phyloP scores from a whole-genome alignment of 2,113 vertebrate genomes.

The Neogale vison region DNA sequence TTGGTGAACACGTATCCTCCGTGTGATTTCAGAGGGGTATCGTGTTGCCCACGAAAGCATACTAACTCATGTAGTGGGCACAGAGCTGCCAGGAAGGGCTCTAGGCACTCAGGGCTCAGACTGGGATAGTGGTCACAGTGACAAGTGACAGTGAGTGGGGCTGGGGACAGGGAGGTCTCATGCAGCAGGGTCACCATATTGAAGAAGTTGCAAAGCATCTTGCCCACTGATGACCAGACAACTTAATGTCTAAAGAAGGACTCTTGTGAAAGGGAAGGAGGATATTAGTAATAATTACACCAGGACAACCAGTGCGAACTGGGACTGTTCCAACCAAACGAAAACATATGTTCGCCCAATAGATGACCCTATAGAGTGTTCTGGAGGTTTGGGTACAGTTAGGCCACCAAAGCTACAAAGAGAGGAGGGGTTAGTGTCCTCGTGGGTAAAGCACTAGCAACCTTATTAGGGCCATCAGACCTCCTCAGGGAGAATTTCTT shows the following conservation, averaged over 20 bases:
- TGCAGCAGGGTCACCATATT: background rate
- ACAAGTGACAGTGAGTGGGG: accelerated
- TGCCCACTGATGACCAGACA: background rate
- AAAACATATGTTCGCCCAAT: background rate
- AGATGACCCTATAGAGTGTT: background rate
- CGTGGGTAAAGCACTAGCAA: background rate
- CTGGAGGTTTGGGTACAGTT: background rate
- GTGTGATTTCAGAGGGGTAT: constrained; percentile 67
- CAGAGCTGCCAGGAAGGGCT: constrained; percentile 74
- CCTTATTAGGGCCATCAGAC: background rate
- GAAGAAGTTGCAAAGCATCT: background rate
- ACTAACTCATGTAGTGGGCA: constrained; percentile 65
- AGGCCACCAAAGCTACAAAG: background rate
- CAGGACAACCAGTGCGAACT: background rate
- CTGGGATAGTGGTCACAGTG: background rate
- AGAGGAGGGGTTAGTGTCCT: background rate
- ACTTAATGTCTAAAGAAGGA: background rate
- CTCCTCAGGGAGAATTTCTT: background rate
- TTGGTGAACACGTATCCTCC: background rate
- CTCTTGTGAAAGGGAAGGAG: background rate
- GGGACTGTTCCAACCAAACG: background rate
- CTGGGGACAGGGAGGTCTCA: background rate
- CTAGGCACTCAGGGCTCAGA: constrained; percentile 70
- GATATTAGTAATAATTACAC: background rate
- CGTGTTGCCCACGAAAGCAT: constrained; percentile 75